Conservation (phyloP, 2,113 vertebrate genomes). For the Phyllopteryx taeniolatus region DNA sequence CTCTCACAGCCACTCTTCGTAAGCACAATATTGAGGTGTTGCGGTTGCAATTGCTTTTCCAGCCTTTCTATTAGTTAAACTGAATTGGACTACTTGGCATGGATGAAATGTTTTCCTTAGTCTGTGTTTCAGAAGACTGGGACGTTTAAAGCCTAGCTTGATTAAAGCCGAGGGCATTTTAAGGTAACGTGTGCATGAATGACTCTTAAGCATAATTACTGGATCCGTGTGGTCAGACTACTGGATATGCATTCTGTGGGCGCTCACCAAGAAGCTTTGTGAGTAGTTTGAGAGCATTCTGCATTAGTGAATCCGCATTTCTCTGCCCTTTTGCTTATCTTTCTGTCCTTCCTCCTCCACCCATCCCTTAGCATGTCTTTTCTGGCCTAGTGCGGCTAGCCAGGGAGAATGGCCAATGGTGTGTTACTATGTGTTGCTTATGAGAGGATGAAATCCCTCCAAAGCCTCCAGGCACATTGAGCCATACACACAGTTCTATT, state of each 20-base stretch:
- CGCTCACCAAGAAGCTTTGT: constrained; percentile 6
- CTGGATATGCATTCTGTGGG: constrained; percentile 1
- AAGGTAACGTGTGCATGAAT: not conserved
- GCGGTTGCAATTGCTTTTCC: too few species aligned
- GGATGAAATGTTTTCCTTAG: not conserved
- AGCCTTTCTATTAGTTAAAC: too few species aligned
- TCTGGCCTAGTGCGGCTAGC: constrained; percentile 35
- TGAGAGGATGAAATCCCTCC: constrained; percentile 77
- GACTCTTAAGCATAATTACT: constrained; percentile 16
- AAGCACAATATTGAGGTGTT: too few species aligned
- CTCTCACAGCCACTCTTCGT: too few species aligned
- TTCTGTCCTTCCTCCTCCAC: constrained; percentile 28
- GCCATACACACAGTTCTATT: constrained; percentile 43
- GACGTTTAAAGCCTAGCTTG: not conserved
- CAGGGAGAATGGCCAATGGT: constrained; percentile 44
- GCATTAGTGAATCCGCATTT: constrained; percentile 11
- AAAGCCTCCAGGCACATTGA: constrained; percentile 62
- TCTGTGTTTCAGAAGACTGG: not conserved
- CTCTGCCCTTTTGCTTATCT: constrained; percentile 22
- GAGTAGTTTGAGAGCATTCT: constrained; percentile 2
- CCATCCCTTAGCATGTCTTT: constrained; percentile 27
- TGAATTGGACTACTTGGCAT: not conserved
- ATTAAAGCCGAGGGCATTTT: not conserved
- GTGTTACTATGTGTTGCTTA: constrained; percentile 66
- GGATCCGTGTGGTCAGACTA: not conserved